Conservation (phyloP, 2,797 vertebrate genomes). For the Phylloscopus collybita region DNA sequence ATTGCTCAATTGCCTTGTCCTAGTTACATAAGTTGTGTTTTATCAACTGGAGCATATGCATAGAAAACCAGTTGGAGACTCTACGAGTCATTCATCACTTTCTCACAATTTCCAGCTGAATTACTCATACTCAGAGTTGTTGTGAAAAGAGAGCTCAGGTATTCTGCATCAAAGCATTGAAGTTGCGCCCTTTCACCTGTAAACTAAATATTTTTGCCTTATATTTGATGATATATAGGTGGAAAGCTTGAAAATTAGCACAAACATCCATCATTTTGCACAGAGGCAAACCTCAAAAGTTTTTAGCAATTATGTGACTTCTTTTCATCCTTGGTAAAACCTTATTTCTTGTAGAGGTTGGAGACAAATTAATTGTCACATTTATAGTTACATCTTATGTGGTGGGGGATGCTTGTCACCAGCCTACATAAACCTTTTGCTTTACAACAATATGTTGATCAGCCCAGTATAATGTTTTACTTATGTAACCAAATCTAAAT, state of each 20-base stretch:
- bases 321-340: background rate
- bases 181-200: background rate
- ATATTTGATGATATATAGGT: background rate
- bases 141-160: constrained; percentile 39
- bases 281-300: background rate
- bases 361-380: background rate
- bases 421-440: background rate
- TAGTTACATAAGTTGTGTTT: constrained; percentile 57
- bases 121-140: constrained; percentile 46
- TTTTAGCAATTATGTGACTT: background rate
- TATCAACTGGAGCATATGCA: constrained; percentile 12
- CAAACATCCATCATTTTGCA: background rate
- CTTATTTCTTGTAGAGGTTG: background rate
- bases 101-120: constrained; percentile 43
- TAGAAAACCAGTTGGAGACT: constrained; percentile 53
- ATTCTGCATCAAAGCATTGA: background rate
- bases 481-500: background rate
- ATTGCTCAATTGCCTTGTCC: constrained; percentile 30
- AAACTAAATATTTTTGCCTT: background rate
- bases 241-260: background rate
- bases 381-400: background rate
- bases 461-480: background rate
- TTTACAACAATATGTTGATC: background rate
- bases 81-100: constrained; percentile 12
- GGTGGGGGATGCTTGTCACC: background rate